Conservation (phyloP, 2,113 vertebrate species). For the Odocoileus virginianus region DNA sequence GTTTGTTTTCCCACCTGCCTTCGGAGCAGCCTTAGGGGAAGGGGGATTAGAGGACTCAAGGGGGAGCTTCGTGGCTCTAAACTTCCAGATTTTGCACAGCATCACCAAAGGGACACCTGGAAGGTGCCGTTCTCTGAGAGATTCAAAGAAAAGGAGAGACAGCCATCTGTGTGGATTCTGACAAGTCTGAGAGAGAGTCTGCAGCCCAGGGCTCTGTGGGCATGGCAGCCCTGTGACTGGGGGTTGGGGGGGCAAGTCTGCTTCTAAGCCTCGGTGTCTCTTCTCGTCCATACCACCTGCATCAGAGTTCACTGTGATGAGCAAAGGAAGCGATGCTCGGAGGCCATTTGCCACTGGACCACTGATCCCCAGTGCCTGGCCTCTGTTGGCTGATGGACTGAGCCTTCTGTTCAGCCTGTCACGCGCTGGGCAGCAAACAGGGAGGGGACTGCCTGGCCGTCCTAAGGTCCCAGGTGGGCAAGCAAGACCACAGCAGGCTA, state of each 20-base stretch:
- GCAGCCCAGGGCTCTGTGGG: not conserved
- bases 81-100: not conserved
- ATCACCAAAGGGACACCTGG: not conserved
- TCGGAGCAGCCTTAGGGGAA: not conserved
- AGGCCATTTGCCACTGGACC: not conserved
- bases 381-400: not conserved
- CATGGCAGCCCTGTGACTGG: accelerated
- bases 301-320: no score
- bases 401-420: not conserved
- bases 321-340: not conserved
- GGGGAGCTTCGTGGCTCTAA: not conserved
- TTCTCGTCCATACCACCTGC: not conserved
- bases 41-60: not conserved
- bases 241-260: not conserved
- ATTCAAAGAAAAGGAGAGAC: not conserved
- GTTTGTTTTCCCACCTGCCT: not conserved
- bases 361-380: accelerated
- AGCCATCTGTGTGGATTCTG: not conserved
- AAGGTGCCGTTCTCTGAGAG: not conserved
- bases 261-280: not conserved
- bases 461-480: not conserved
- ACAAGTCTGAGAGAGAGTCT: not conserved
- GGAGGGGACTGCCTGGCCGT: not conserved
- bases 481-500: not conserved
- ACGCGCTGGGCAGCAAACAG: no score